Evolutionary conservation across 2,113 vertebrate genomes (phyloP), one percentile per base, ranked within the genome.

Genomic region (Hippocampus barbouri): DNA sequence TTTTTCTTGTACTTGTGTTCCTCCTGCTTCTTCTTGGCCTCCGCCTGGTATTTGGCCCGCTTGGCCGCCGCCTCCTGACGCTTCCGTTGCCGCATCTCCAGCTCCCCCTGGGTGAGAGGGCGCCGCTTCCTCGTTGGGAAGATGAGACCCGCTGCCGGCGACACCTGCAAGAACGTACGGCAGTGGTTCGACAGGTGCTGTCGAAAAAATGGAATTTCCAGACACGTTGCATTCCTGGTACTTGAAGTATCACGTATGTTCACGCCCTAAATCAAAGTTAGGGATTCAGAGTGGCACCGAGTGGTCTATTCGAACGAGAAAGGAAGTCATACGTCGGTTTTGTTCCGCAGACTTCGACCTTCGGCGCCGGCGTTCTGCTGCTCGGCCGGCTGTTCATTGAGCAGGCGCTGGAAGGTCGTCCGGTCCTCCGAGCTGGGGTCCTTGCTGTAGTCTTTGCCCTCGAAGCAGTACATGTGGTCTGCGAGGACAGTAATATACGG

Each of bases 371-470:
- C 76, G 56, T 85, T 90, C 85, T 91, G 86, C 27, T 85, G 61
- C 76, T 91, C 47, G 0, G 67, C 70, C 86, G 91, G 88, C 88
- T 95, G 92, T 84, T 94, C 90, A 73, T 93, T 89, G 85, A 95
- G 47, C 79, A 97, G 79, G 53, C 87, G 81, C 38, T 93, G 86
- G 77, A 97, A 97, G 27, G 87, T 90, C 68, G 81, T 90, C 86
- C 90, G 90, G 86, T 98, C 96, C 60, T 93, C 93, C 54, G 85
- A 78, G 87, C 93, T 96, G 45, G 93, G 91, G 49, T 94, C 92
- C 74, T 93, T 95, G 25, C 95, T 98, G 80, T 98, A 98, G 86
- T 98, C 96, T 85, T 88, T 95, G 30, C 96, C 96, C 91, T 98
- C 96, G 11, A 95, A 98, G 77, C 92, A 86, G 12, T 97, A 98